Evolutionary conservation across 2,888 invertebrate genomes (phyloP).

Genomic region (Mystacides longicornis): DNA sequence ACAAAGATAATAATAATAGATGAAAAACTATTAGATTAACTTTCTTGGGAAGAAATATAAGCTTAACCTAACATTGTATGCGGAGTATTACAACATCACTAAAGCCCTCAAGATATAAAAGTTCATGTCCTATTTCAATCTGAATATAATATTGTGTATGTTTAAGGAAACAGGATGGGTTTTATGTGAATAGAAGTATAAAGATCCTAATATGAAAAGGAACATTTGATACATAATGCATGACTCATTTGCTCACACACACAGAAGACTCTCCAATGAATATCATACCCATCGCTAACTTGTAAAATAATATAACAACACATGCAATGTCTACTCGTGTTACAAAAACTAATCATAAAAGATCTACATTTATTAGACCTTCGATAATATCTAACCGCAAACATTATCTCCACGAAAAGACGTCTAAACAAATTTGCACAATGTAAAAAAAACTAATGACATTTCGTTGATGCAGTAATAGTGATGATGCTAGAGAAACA

Average conservation of each 20-base stretch:
- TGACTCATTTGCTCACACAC: conserved; percentile 7
- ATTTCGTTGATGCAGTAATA: not conserved
- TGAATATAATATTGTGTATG: not conserved
- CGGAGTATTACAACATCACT: too few relatives aligned
- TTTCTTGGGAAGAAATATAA: too few relatives aligned
- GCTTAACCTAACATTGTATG: too few relatives aligned
- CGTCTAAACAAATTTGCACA: not conserved
- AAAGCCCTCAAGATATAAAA: too few relatives aligned
- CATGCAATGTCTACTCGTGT: not conserved
- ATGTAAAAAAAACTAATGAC: not conserved
- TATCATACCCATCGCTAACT: not conserved
- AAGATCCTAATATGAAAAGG: conserved; percentile 9
- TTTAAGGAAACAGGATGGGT: not conserved
- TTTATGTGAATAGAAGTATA: not conserved
- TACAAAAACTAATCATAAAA: not conserved
- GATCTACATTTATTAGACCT: not conserved
- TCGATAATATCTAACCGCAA: not conserved
- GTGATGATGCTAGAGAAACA: not conserved
- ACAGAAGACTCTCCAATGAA: too few relatives aligned
- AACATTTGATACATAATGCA: conserved; percentile 8
- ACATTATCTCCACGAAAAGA: not conserved
- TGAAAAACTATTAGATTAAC: too few relatives aligned
- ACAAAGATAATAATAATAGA: too few relatives aligned
- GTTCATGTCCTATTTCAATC: not conserved
- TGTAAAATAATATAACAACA: not conserved